Base-by-base conservation (phyloP, 2,888 invertebrate species). In the Ellobium chinense region DNA sequence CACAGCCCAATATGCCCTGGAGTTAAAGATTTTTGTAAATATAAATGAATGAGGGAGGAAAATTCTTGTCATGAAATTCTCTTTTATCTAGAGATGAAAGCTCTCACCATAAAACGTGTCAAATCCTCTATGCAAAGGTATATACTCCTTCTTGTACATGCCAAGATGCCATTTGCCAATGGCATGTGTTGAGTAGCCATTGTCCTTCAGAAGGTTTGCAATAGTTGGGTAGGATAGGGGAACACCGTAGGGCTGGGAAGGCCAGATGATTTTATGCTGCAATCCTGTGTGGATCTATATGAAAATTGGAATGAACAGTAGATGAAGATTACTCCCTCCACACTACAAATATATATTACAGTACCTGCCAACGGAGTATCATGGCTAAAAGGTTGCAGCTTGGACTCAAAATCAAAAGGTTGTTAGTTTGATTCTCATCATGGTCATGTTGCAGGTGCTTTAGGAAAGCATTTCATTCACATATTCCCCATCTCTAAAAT, bases 121-220 rank as follows among this genome's bases (percentile, higher is more conserved):
- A 84, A 93, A 93, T 4, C 93, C 93, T 34, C 93, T 85, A 62
- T 85, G 86, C 2, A 90, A 89, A 9, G 93, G 93, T 1, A 92
- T 87, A 80, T 91, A 93, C n/a, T 90, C 90, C 74, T 89, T 86
- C 78, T 91, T 89, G 86, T 93, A 93, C 81, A 92, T 92, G 1
- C 93, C 93, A 62, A 93, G 83, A 85, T 94, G 93, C 93, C 93
- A 93, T 73, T 89, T 89, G 70, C 89, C 89, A 1, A 89, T 85
- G 80, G 87, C 87, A 75, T 89, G 89, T 5, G 88, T 89, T 29
- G 85, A 75, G 62, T 89, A 89, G 24, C 88, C 88, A 9, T 78
- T 74, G 58, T 84, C 84, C 36, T 79, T 85, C 82, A 89, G 68
- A 37, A 86, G 83, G 60, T 89, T 83, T 18, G 89, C 87, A 9